Percentiles rank a stretch among this genome's conserved stretches.
These are phyloP conservation scores for Drosophila hamatofila DNA, from an alignment of 2,888 invertebrate genomes.

Conservation along the genomic window DNA sequence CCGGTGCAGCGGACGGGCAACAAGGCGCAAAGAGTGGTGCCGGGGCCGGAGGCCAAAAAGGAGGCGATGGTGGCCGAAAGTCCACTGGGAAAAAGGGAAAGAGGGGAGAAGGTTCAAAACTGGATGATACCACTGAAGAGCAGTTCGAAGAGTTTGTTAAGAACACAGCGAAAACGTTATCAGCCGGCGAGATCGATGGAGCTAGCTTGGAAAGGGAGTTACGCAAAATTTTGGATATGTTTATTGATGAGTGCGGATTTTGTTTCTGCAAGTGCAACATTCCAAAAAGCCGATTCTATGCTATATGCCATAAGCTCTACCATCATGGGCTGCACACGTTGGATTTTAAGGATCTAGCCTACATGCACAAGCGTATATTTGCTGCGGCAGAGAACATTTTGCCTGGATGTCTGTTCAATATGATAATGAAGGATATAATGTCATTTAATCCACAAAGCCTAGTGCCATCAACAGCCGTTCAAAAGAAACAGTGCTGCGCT, in stretches of 20 bases:
- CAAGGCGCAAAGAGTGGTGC: too few species aligned
- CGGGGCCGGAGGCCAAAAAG: neutral
- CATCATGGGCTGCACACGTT: constrained; percentile 78
- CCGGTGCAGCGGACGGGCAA: too few species aligned
- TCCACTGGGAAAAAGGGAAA: neutral
- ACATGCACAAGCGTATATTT: constrained; percentile 81
- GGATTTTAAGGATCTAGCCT: constrained; percentile 77
- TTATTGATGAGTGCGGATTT: constrained; percentile 77
- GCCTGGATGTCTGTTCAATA: constrained; percentile 76
- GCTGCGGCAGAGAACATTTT: constrained; percentile 76
- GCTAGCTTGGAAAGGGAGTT: constrained; percentile 75
- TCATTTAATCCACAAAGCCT: constrained; percentile 23
- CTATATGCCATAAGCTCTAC: constrained; percentile 80
- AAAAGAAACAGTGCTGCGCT: constrained; percentile 72
- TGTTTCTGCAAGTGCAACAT: constrained; percentile 78
- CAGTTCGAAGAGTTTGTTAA: constrained; percentile 70
- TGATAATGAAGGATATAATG: constrained; percentile 69
- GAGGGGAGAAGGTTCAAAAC: constrained; percentile 10
- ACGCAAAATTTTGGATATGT: constrained; percentile 76
- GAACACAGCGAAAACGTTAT: constrained; percentile 62
- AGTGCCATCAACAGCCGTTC: neutral
- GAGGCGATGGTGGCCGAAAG: neutral
- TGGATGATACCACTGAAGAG: constrained; percentile 46
- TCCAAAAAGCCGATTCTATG: constrained; percentile 77
- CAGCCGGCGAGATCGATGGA: constrained; percentile 69